Base-by-base conservation (phyloP, 2,113 vertebrate genomes). In the Hydrolagus affinis region DNA sequence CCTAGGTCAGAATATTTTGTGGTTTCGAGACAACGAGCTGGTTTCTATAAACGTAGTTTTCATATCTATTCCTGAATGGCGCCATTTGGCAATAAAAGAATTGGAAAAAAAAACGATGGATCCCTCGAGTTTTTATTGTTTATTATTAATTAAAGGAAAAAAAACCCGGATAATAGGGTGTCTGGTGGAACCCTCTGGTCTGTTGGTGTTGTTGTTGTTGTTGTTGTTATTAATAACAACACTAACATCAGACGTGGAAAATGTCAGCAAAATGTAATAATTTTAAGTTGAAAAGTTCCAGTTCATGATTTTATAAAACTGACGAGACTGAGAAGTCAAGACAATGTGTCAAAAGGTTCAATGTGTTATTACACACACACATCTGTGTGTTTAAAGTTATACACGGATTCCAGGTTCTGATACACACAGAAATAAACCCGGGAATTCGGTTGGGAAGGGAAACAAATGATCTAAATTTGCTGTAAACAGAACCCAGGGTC, bases 1-100 rank as follows among this genome's bases (percentile, higher is more conserved):
- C 94, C 96, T 96, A 95, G 94, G 94, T 96, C 95, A 96, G 92
- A 94, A 94, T 96, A 95, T 97, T 98, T 98, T 97, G 96, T 98
- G 98, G 96, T 97, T 95, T 95, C 95, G 94, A 95, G 90, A 90
- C 91, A 89, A 95, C 92, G 93, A 93, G 93, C 95, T 96, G 94
- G 95, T 98, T 99, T 99, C 93, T 97, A 96, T 90, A 92, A 96
- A 91, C 91, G 92, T 93, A 92, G 96, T 98, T 94, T 97, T 98
- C 95, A 96, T 96, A 97, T 96, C 93, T 92, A 94, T 92, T 94
- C 93, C 93, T 94, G 91, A 92, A 94, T 95, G 94, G 93, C 96
- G 93, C 78, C 78, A 17, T 83, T 83, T 83, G 78, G 78, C 78
- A 83, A 83, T 83, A 66, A 83, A 83, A 78, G 60, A 78, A 62